Percentiles rank a stretch among this genome's conserved stretches.
phyloP scores from a whole-genome alignment of 2,888 invertebrate genomes.

The Entomobrya proxima region DNA sequence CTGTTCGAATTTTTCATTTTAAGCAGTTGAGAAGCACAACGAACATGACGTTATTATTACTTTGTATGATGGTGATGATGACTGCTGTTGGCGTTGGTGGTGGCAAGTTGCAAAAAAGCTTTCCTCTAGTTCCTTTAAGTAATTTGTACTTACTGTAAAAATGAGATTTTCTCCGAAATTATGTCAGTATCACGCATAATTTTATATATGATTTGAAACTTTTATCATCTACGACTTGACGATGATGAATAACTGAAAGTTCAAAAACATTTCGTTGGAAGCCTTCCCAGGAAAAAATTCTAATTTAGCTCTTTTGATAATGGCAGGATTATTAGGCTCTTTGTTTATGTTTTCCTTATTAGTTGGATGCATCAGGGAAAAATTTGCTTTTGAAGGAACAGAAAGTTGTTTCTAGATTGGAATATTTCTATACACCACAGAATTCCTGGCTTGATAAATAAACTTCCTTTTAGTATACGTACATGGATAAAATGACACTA shows the following conservation, averaged over 20 bases:
- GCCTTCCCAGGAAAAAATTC: neutral
- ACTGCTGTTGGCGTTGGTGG: neutral
- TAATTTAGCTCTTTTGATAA: constrained; percentile 20
- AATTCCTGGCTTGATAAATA: neutral
- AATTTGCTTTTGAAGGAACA: no score
- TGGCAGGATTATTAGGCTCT: constrained; percentile 6
- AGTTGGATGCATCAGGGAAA: neutral
- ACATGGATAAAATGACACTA: neutral
- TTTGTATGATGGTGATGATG: constrained; percentile 41
- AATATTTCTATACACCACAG: neutral
- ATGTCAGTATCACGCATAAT: constrained; percentile 4
- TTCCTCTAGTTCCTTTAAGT: neutral
- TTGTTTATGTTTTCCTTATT: neutral
- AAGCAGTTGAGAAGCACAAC: neutral
- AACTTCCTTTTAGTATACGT: neutral
- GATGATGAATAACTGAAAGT: neutral
- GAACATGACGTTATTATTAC: constrained; percentile 54
- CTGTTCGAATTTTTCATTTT: constrained; percentile 36
- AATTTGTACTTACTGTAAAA: neutral
- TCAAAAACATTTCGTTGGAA: neutral
- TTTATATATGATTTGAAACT: neutral
- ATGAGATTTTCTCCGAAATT: constrained; percentile 2
- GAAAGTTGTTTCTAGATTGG: neutral
- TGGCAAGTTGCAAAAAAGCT: neutral
- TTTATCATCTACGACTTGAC: neutral